A percentile compares a stretch with the other conserved stretches of the same genome.
phyloP scores from a whole-genome alignment of 1,140 invertebrate genomes.

The Brachionus sp. region DNA sequence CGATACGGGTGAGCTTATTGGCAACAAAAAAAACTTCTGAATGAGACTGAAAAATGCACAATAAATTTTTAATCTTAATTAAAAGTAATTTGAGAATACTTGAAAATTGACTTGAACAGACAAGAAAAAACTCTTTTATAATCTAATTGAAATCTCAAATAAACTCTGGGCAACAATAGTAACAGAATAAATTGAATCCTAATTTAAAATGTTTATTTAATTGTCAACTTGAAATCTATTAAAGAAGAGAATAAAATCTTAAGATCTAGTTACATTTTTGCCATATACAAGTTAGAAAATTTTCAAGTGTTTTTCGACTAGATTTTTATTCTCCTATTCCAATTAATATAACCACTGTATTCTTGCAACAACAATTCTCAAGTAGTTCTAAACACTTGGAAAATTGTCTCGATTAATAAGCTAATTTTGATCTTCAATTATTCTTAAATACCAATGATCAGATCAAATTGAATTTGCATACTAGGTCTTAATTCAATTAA shows the following conservation, averaged over 20 bases:
- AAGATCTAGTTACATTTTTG: slow-evolving; percentile 18
- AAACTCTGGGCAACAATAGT: slow-evolving; percentile 7
- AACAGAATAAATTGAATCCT: slow-evolving; percentile 12
- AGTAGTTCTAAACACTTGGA: slow-evolving; percentile 10
- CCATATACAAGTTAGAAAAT: not conserved
- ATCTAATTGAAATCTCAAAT: slow-evolving; percentile 17
- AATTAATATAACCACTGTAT: slow-evolving; percentile 27
- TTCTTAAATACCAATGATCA: slow-evolving; percentile 21
- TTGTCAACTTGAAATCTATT: slow-evolving; percentile 34
- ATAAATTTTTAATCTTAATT: not conserved
- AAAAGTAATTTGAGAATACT: slow-evolving; percentile 18
- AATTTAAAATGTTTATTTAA: slow-evolving; percentile 29
- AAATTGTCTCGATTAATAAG: slow-evolving; percentile 39
- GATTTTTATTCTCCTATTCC: not conserved
- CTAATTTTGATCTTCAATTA: slow-evolving; percentile 26
- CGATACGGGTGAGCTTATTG: not conserved
- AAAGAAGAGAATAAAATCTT: not conserved
- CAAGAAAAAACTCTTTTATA: not conserved
- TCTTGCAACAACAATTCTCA: not conserved
- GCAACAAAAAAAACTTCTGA: not conserved
- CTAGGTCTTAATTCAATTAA: not conserved
- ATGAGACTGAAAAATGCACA: not conserved
- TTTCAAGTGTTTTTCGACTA: not conserved
- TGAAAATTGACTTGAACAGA: slow-evolving; percentile 18
- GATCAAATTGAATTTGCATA: slow-evolving; percentile 33